phyloP scores from a whole-genome alignment of 2,797 vertebrate genomes.

The Mustela erminea region DNA sequence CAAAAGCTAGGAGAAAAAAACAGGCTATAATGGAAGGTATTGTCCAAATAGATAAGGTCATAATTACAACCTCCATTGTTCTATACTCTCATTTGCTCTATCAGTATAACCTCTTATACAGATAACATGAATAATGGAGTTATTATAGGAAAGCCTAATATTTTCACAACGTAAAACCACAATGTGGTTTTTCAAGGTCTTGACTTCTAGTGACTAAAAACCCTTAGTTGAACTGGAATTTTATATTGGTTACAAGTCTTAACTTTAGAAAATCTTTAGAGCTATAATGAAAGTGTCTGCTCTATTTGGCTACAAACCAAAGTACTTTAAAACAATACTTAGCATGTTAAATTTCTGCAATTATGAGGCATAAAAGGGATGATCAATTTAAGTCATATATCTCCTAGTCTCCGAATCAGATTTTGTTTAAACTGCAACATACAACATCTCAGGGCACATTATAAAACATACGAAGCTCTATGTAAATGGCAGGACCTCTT shows the following conservation, averaged over 20 bases:
- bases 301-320: neutral
- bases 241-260: neutral
- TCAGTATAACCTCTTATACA: conserved; percentile 43
- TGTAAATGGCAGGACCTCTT: neutral
- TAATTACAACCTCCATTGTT: conserved; percentile 61
- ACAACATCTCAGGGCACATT: neutral
- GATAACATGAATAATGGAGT: neutral
- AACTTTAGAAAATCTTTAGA: conserved; percentile 19
- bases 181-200: conserved; percentile 18
- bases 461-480: neutral
- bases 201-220: neutral
- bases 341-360: neutral
- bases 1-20: neutral
- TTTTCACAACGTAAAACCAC: neutral
- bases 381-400: neutral
- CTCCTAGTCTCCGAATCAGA: neutral
- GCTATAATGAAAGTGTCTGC: neutral
- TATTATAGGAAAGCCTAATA: neutral
- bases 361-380: neutral
- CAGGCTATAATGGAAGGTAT: conserved; percentile 61
- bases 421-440: neutral
- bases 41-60: conserved; percentile 66
- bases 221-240: neutral
- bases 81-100: conserved; percentile 63
- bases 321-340: neutral